Base-by-base conservation (phyloP, 2,113 vertebrate species). In the Megatriorchis doriae region DNA sequence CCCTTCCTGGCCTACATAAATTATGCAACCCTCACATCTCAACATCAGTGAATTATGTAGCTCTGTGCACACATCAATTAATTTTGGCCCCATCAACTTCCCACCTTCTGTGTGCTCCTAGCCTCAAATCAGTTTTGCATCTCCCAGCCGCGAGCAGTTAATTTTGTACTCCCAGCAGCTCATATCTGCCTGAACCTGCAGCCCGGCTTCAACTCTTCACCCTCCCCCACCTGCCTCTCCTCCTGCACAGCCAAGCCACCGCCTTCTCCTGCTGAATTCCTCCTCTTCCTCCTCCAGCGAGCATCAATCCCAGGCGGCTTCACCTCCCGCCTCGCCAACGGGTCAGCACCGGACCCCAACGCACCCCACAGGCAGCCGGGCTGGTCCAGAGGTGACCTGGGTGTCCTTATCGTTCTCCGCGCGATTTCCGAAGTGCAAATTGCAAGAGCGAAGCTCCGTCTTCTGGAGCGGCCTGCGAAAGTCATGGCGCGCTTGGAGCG, bases 41-140 rank as follows among this genome's bases (percentile, higher is more conserved):
- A 10, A 53, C 81, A 82, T 82, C 84, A 72, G 45, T 90, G 86
- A 93, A 83, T 96, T 95, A 75, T 93, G 84, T 82, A 80, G 81
- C 81, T 97, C 73, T 82, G 70, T 1, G 0, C 52, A 82, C 89
- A 90, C 91, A 95, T 95, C 94, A 97, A 93, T 97, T 97, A 93
- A 96, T 97, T 96, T 87, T 96, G 94, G 89, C 93, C 84, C 89
- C 95, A 77, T 97, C 94, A 87, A 66, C 81, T 94, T 94, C 94
- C 95, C 96, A 95, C 84, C 89, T 91, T 66, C 86, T 62, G 66
- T 66, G 91, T 77, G 81, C 91, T 94, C 40, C 58, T 87, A 14
- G 8, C 89, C 86, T 92, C 84, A 73, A 82, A 93, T 94, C 48
- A 38, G 53, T 70, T 94, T 65, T 94, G 84, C 93, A 91, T 87